Conservation (phyloP, 2,113 vertebrate species). For the Melospiza melodia region DNA sequence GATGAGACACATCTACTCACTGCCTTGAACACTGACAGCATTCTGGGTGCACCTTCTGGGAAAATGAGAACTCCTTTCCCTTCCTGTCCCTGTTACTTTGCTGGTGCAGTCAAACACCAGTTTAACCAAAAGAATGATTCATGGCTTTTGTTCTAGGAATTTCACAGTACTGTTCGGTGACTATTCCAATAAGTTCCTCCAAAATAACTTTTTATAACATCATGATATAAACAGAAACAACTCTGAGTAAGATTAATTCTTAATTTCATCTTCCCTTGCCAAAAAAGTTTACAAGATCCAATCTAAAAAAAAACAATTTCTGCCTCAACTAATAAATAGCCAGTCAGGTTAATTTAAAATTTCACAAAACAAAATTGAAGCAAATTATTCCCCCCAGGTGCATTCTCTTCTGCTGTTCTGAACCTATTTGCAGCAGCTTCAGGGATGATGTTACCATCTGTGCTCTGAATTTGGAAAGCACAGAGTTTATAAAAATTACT, state of each 20-base stretch:
- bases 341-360: not conserved
- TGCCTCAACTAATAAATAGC: not conserved
- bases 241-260: not conserved
- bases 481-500: not conserved
- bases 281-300: not conserved
- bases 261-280: not conserved
- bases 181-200: not conserved
- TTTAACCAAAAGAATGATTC: not conserved
- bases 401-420: not conserved
- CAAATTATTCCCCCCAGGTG: not conserved
- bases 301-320: not conserved
- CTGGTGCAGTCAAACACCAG: not conserved
- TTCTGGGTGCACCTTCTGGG: not conserved
- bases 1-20: not conserved
- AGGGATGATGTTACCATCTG: not conserved
- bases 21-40: not conserved
- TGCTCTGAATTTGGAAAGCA: not conserved
- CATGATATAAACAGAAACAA: not conserved
- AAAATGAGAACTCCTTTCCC: not conserved
- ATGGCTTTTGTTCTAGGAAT: not conserved
- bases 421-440: not conserved
- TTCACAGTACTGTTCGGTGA: not conserved
- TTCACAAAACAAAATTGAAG: not conserved
- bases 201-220: not conserved
- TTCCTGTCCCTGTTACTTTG: not conserved